These are phyloP conservation scores for Drosophila subpulchrella DNA, from an alignment of 1,140 invertebrate species.

Conservation along the genomic window DNA sequence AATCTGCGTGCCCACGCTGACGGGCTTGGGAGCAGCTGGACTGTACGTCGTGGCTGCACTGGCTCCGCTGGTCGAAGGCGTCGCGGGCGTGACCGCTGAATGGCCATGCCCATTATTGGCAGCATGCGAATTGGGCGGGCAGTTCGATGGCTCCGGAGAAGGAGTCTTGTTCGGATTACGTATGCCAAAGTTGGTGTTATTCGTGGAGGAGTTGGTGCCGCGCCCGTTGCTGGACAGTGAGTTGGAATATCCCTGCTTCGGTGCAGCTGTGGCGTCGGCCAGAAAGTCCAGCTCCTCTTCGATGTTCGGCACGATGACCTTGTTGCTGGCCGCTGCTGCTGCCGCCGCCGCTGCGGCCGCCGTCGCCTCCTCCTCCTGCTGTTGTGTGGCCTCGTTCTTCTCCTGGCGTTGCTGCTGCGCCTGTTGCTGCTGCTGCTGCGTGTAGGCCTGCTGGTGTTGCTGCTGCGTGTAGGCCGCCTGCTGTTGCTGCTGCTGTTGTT, in stretches of 20 bases:
- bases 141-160: constrained; percentile 65
- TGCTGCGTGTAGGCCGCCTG: constrained; percentile 79
- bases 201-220: constrained; percentile 69
- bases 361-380: constrained; percentile 88
- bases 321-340: constrained; percentile 87
- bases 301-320: constrained; percentile 93
- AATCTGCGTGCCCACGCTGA: constrained; percentile 86
- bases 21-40: constrained; percentile 84
- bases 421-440: constrained; percentile 84
- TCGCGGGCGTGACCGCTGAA: constrained; percentile 9
- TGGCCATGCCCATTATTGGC: constrained; percentile 58
- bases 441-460: constrained; percentile 74
- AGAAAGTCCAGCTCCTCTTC: constrained; percentile 93
- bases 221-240: constrained; percentile 82
- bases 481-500: constrained; percentile 75
- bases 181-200: constrained; percentile 81
- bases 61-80: constrained; percentile 8
- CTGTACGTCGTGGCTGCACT: constrained; percentile 27
- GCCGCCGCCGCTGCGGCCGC: constrained; percentile 85
- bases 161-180: constrained; percentile 78
- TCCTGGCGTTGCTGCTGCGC: constrained; percentile 76
- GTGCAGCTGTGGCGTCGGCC: constrained; percentile 86
- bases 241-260: constrained; percentile 85
- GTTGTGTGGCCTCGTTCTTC: constrained; percentile 71
- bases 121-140: constrained; percentile 41